A percentile compares a stretch with the other conserved stretches of the same genome.
These are phyloP conservation scores for Drosophila baimaii DNA, from an alignment of 1,140 invertebrate genomes.

Conservation along the genomic window DNA sequence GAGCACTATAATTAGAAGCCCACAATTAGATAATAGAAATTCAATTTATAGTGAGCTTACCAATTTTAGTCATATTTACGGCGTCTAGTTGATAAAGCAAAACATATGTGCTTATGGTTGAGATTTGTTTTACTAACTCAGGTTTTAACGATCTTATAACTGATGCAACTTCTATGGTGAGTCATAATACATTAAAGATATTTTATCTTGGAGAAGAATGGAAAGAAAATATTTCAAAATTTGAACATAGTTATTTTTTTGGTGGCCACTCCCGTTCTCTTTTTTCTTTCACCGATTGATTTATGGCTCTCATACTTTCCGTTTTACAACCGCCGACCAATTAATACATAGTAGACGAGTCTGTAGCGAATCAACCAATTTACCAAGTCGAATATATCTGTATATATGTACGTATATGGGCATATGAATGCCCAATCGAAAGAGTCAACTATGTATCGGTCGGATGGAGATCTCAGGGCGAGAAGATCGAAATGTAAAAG, in stretches of 20 bases:
- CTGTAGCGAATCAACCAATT: conserved; percentile 45
- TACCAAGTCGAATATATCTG: conserved; percentile 14
- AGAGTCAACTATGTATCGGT: conserved; percentile 57
- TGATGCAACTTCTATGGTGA: not conserved
- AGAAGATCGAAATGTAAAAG: conserved; percentile 54
- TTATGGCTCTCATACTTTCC: conserved; percentile 45
- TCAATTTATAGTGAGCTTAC: not conserved
- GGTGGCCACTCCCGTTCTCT: conserved; percentile 5
- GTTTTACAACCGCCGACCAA: conserved; percentile 45
- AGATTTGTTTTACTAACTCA: not conserved
- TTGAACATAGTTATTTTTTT: not conserved
- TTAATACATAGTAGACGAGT: conserved; percentile 59
- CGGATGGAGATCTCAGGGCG: conserved; percentile 41
- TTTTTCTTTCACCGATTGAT: conserved; percentile 42
- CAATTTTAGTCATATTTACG: conserved; percentile 4
- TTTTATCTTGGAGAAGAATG: too few relatives aligned
- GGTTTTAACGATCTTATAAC: not conserved
- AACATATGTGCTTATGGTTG: too few relatives aligned
- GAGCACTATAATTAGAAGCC: conserved; percentile 22
- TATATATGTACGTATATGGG: conserved; percentile 26
- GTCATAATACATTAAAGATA: not conserved
- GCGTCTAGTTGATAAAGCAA: conserved; percentile 5
- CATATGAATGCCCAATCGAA: conserved; percentile 27
- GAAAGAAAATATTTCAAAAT: not conserved
- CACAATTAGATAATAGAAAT: conserved; percentile 8